phyloP scores from a whole-genome alignment of 2,888 invertebrate genomes.

The Panorpa germanica region DNA sequence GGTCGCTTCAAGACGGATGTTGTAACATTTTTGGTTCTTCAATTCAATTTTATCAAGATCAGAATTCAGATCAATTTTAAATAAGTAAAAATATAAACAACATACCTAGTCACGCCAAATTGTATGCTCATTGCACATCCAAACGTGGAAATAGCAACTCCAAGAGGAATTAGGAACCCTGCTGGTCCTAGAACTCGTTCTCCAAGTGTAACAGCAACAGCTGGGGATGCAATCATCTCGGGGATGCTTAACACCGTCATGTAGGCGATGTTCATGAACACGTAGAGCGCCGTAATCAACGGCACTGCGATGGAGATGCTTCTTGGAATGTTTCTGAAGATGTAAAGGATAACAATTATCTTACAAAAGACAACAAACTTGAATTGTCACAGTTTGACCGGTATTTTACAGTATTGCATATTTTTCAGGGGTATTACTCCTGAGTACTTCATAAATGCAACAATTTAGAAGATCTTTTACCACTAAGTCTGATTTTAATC shows the following conservation, averaged over 20 bases:
- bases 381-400: too few species aligned
- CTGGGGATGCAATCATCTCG: constrained; percentile 53
- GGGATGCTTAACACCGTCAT: constrained; percentile 55
- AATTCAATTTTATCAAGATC: constrained; percentile 1
- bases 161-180: constrained; percentile 49
- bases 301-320: constrained; percentile 70
- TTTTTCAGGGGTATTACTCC: too few species aligned
- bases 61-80: constrained; percentile 1
- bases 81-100: constrained; percentile 7
- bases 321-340: constrained; percentile 53
- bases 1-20: too few species aligned
- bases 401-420: too few species aligned
- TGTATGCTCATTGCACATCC: constrained; percentile 63
- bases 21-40: not conserved
- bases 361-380: constrained; percentile 3
- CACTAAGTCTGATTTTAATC: too few species aligned
- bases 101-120: constrained; percentile 50
- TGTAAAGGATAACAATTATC: constrained; percentile 10
- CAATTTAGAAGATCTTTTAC: too few species aligned
- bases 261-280: constrained; percentile 74
- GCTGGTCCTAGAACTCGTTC: constrained; percentile 42
- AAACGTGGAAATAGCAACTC: constrained; percentile 59
- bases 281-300: constrained; percentile 57
- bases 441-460: too few species aligned
- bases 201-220: constrained; percentile 65